A percentile compares a stretch with the other conserved stretches of the same genome.
These are phyloP conservation scores for Drymonia ruficornis DNA, from an alignment of 2,888 invertebrate genomes.

Conservation along the genomic window DNA sequence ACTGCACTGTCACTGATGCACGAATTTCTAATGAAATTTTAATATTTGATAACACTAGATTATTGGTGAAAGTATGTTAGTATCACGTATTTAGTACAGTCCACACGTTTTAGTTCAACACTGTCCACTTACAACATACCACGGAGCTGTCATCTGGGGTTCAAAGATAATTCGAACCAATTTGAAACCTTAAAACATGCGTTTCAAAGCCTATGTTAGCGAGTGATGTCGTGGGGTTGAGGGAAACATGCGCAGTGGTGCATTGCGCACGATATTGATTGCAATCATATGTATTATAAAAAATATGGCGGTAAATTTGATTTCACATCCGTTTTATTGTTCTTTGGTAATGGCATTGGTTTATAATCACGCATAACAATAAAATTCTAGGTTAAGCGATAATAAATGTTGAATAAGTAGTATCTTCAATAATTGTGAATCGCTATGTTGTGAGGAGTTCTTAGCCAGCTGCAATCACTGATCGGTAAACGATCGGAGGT, in stretches of 20 bases:
- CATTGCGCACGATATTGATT: conserved; percentile 82
- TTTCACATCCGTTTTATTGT: conserved; percentile 42
- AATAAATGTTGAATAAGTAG: neutral
- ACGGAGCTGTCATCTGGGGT: conserved; percentile 70
- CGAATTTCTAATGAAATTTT: conserved; percentile 13
- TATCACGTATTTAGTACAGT: conserved; percentile 36
- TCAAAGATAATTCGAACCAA: conserved; percentile 17
- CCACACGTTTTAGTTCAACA: conserved; percentile 50
- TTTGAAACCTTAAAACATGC: conserved; percentile 17
- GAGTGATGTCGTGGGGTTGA: conserved; percentile 31
- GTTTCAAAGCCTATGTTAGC: conserved; percentile 35
- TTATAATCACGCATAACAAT: neutral
- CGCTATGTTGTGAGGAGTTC: no score
- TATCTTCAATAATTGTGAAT: no score
- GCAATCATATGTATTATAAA: conserved; percentile 69
- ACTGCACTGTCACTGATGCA: conserved; percentile 30
- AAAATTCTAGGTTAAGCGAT: neutral
- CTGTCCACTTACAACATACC: conserved; percentile 61
- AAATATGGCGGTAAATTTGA: conserved; percentile 76
- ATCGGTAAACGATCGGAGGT: no score
- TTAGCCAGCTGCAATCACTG: no score
- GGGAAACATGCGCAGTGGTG: conserved; percentile 79
- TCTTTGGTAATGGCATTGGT: conserved; percentile 11
- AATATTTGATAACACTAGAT: conserved; percentile 26
- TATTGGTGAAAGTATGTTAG: conserved; percentile 19